Evolutionary conservation across 2,888 invertebrate species (phyloP).

Genomic region (Caprella mutica): DNA sequence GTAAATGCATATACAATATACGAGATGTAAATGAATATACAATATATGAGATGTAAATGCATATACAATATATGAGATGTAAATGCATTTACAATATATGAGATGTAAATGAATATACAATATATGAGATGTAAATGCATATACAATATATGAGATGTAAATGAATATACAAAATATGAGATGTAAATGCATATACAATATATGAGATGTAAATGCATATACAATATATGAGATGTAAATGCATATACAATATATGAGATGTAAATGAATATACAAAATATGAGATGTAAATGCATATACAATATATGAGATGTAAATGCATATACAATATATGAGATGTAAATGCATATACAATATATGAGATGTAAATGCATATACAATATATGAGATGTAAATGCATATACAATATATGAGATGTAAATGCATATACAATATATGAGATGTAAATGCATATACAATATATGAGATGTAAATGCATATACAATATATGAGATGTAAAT

Average conservation of each 20-base stretch:
- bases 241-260: neutral
- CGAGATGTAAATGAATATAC: too few relatives aligned
- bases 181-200: neutral
- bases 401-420: neutral
- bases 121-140: neutral
- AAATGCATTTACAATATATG: too few relatives aligned
- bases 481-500: neutral
- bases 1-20: too few relatives aligned
- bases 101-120: neutral
- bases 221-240: neutral
- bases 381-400: neutral
- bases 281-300: neutral
- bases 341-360: neutral
- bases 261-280: neutral
- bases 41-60: too few relatives aligned
- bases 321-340: neutral
- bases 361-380: neutral
- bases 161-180: neutral
- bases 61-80: too few relatives aligned
- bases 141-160: neutral
- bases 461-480: too few relatives aligned
- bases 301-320: neutral
- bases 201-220: neutral
- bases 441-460: slow-evolving; percentile 2
- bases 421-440: neutral